phyloP scores from a whole-genome alignment of 2,888 invertebrate genomes.

The Lithophane ornitopus region DNA sequence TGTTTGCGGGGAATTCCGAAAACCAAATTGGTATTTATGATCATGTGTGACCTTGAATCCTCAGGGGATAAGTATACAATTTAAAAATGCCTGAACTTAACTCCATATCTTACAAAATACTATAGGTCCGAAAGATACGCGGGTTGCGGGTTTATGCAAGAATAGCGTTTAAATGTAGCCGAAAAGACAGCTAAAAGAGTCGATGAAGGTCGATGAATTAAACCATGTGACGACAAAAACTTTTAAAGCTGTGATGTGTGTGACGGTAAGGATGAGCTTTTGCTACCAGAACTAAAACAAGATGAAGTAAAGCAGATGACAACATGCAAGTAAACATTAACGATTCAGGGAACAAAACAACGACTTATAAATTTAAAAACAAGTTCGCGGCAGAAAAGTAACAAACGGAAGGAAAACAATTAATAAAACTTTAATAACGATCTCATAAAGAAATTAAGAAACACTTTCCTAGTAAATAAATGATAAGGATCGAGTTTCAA shows the following conservation, averaged over 20 bases:
- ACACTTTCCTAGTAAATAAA: constrained; percentile 56
- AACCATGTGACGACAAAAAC: background rate
- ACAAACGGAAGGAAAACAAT: constrained; percentile 31
- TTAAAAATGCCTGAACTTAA: no score
- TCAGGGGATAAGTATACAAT: background rate
- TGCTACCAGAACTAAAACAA: background rate
- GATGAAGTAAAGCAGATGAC: background rate
- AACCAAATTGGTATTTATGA: background rate
- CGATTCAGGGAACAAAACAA: constrained; percentile 7
- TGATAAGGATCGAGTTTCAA: constrained; percentile 61
- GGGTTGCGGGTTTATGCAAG: background rate
- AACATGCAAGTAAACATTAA: background rate
- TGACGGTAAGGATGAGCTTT: background rate
- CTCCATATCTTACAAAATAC: background rate
- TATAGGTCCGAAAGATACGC: background rate
- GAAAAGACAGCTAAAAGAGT: background rate
- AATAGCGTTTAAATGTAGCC: no score
- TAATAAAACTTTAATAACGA: constrained; percentile 54
- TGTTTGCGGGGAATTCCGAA: background rate
- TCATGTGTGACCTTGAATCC: background rate
- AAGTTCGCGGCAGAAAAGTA: constrained; percentile 32
- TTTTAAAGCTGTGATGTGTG: background rate
- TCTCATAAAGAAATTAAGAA: constrained; percentile 56
- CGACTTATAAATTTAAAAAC: constrained; percentile 8
- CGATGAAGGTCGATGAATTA: background rate